Conservation (phyloP, 2,888 invertebrate genomes). For the Agriotes lineatus region DNA sequence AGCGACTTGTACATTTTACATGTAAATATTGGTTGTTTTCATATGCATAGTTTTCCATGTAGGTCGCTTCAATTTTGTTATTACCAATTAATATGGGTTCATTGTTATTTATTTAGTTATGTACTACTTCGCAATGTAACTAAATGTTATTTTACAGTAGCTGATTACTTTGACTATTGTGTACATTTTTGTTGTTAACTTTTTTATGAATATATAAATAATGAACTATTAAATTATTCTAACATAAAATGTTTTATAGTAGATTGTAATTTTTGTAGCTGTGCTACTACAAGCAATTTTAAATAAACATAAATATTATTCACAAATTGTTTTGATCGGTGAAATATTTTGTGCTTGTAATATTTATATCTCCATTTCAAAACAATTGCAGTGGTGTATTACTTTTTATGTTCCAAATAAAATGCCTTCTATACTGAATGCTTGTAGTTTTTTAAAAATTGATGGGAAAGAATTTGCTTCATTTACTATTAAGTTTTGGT, state of each 20-base stretch:
- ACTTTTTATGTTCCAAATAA: too few relatives aligned
- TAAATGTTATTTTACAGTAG: slow-evolving; percentile 54
- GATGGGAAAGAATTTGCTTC: too few relatives aligned
- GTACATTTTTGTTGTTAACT: slow-evolving; percentile 64
- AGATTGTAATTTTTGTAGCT: slow-evolving; percentile 63
- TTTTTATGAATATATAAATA: slow-evolving; percentile 46
- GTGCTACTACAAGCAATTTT: slow-evolving; percentile 63
- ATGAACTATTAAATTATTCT: slow-evolving; percentile 61
- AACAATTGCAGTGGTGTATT: too few relatives aligned
- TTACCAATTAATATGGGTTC: slow-evolving; percentile 51
- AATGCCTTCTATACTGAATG: too few relatives aligned
- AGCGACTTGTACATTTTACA: slow-evolving; percentile 61
- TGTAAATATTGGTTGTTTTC: slow-evolving; percentile 57
- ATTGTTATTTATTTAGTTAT: slow-evolving; percentile 56
- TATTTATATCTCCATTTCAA: too few relatives aligned
- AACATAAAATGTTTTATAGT: slow-evolving; percentile 59
- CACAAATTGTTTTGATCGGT: not conserved
- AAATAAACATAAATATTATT: slow-evolving; percentile 51
- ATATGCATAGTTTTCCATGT: slow-evolving; percentile 38
- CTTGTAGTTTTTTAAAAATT: too few relatives aligned
- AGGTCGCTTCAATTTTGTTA: slow-evolving; percentile 52
- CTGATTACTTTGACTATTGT: slow-evolving; percentile 55
- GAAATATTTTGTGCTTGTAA: too few relatives aligned
- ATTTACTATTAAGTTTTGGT: too few relatives aligned
- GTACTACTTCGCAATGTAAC: slow-evolving; percentile 51